These are phyloP conservation scores for Erebia aethiops DNA, from an alignment of 2,888 invertebrate species.

Conservation along the genomic window DNA sequence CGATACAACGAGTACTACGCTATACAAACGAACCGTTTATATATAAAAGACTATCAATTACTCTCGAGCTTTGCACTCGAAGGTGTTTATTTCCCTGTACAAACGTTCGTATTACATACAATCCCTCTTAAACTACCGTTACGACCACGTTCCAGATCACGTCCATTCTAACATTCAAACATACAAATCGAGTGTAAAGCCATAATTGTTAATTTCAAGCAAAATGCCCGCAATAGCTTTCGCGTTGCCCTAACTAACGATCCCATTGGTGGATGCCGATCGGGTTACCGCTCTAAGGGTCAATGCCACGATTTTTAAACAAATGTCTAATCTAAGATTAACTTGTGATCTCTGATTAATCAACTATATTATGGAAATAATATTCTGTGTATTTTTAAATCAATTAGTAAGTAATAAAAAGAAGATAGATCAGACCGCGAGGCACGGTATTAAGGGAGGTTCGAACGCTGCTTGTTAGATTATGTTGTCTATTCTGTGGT, in stretches of 20 bases:
- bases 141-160: slow-evolving; percentile 44
- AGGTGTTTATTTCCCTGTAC: slow-evolving; percentile 37
- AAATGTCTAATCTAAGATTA: slow-evolving; percentile 35
- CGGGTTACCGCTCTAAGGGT: slow-evolving; percentile 70
- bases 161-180: slow-evolving; percentile 53
- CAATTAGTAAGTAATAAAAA: too few relatives aligned
- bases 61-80: not conserved
- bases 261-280: slow-evolving; percentile 79
- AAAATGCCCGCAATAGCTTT: slow-evolving; percentile 76
- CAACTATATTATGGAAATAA: not conserved
- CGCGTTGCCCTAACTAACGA: slow-evolving; percentile 76
- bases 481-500: too few relatives aligned
- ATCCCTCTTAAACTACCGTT: slow-evolving; percentile 48
- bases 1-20: slow-evolving; percentile 2
- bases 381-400: too few relatives aligned
- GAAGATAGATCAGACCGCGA: too few relatives aligned
- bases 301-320: slow-evolving; percentile 43
- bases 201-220: slow-evolving; percentile 80
- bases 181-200: slow-evolving; percentile 71
- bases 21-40: slow-evolving; percentile 3
- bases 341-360: not conserved
- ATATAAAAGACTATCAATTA: slow-evolving; percentile 22
- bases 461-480: too few relatives aligned
- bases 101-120: slow-evolving; percentile 41
- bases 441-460: too few relatives aligned